Evolutionary conservation across 2,888 invertebrate genomes (phyloP).

Genomic region (Sycophila texana): DNA sequence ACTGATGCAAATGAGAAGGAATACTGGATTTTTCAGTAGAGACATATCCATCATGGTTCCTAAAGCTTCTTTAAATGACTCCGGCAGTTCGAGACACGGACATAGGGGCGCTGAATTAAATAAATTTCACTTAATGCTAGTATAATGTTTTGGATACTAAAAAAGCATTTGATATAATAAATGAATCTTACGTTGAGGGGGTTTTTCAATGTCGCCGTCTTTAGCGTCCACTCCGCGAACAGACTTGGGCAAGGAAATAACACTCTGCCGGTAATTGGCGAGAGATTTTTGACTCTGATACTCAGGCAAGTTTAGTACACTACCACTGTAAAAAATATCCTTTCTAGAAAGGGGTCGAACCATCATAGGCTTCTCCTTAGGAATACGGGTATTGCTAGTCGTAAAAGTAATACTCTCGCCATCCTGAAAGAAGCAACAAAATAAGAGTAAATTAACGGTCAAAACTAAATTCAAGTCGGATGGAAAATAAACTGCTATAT

Average conservation of each 20-base stretch:
- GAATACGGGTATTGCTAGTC: conserved; percentile 76
- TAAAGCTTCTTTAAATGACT: conserved; percentile 88
- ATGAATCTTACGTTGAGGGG: conserved; percentile 79
- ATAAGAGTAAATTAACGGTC: background rate
- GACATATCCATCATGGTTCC: conserved; percentile 94
- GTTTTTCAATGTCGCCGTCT: conserved; percentile 81
- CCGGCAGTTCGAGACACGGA: conserved; percentile 86
- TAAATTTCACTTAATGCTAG: background rate
- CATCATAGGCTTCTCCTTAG: conserved; percentile 81
- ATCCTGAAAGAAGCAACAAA: conserved; percentile 71
- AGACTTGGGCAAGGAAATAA: conserved; percentile 89
- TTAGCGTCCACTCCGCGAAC: conserved; percentile 78
- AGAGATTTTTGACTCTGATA: conserved; percentile 95
- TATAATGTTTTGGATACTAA: background rate
- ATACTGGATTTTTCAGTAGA: conserved; percentile 90
- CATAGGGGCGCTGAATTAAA: conserved; percentile 83
- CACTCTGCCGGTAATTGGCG: conserved; percentile 92
- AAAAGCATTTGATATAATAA: background rate
- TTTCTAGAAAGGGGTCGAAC: conserved; percentile 94
- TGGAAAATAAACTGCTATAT: background rate
- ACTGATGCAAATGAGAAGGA: conserved; percentile 93
- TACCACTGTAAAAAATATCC: conserved; percentile 98
- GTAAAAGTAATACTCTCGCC: conserved; percentile 85
- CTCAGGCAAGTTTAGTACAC: conserved; percentile 93
- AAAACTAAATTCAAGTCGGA: background rate